phyloP scores from a whole-genome alignment of 1,140 invertebrate genomes.

The Trichonephila inaurata region DNA sequence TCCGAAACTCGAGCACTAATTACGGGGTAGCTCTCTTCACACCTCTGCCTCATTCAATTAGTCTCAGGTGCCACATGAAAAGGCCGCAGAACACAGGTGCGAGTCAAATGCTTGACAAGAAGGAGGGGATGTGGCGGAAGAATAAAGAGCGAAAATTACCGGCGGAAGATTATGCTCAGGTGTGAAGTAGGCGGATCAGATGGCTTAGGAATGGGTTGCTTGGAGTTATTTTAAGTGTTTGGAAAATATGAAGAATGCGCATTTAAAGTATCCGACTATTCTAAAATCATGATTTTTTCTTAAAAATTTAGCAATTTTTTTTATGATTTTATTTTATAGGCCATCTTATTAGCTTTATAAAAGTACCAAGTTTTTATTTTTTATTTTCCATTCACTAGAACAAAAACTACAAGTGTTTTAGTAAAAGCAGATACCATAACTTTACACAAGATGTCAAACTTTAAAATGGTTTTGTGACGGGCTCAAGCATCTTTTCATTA shows the following conservation, averaged over 20 bases:
- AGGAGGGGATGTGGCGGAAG: neutral
- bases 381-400: too few relatives aligned
- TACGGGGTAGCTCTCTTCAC: constrained; percentile 17
- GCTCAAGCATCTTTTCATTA: too few relatives aligned
- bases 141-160: constrained; percentile 6
- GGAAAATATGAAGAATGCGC: neutral
- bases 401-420: too few relatives aligned
- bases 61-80: constrained; percentile 48
- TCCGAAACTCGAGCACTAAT: constrained; percentile 7
- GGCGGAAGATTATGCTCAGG: constrained; percentile 12
- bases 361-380: too few relatives aligned
- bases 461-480: too few relatives aligned
- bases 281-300: too few relatives aligned
- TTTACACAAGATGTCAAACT: too few relatives aligned
- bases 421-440: too few relatives aligned
- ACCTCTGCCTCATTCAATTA: constrained; percentile 44
- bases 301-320: too few relatives aligned
- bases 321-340: too few relatives aligned
- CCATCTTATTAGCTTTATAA: too few relatives aligned
- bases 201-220: neutral
- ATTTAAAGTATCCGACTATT: too few relatives aligned
- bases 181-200: neutral
- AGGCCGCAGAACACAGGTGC: constrained; percentile 31
- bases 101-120: constrained; percentile 5
- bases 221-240: neutral